These are phyloP conservation scores for Galagoides demidoff DNA, from an alignment of 2,797 vertebrate species.

Conservation along the genomic window DNA sequence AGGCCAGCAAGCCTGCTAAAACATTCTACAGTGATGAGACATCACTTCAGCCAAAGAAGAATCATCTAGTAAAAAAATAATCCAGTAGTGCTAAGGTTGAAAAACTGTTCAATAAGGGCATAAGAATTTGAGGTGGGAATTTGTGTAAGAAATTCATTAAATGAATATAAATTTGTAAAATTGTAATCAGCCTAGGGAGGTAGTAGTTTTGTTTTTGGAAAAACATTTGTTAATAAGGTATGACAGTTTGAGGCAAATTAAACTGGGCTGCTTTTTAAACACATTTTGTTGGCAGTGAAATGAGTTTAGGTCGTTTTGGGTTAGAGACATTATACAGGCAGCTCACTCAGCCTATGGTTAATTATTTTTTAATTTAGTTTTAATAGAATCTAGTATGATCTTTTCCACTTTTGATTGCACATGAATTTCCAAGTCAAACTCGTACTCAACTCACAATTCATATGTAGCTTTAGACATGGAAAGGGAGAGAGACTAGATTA, in stretches of 20 bases:
- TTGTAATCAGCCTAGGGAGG: neutral
- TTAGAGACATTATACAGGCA: neutral
- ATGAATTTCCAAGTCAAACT: slow-evolving; percentile 29
- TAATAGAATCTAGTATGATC: neutral
- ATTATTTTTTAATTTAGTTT: slow-evolving; percentile 61
- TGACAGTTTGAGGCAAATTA: slow-evolving; percentile 17
- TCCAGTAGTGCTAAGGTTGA: neutral
- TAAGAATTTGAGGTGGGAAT: neutral
- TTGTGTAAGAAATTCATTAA: neutral
- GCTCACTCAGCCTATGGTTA: neutral
- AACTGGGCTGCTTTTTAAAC: neutral
- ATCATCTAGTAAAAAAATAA: neutral
- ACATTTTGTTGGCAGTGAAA: slow-evolving; percentile 25
- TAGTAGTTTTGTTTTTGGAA: neutral
- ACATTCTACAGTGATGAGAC: rapidly evolving
- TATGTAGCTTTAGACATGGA: neutral
- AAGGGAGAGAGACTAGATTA: neutral
- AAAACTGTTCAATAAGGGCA: neutral
- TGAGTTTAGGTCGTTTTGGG: slow-evolving; percentile 12
- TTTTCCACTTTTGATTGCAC: slow-evolving; percentile 38
- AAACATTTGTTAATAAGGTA: neutral
- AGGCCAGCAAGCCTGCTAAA: no score
- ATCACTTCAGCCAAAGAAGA: no score
- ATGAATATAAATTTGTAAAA: neutral
- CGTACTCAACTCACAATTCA: neutral